phyloP scores from a whole-genome alignment of 2,888 invertebrate species.

The Pammene aurita region DNA sequence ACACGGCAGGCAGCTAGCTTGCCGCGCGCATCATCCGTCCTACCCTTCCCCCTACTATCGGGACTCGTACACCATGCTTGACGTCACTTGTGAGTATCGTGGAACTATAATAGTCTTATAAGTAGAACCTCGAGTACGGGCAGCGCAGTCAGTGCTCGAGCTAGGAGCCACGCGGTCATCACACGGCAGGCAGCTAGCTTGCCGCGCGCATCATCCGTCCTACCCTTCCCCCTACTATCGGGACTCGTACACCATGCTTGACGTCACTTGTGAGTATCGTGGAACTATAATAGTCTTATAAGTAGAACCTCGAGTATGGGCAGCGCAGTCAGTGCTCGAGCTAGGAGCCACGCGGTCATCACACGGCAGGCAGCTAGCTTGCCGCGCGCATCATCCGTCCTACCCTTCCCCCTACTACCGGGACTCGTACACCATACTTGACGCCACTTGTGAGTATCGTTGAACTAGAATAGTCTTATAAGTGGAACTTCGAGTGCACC shows the following conservation, averaged over 20 bases:
- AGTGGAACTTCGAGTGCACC: slow-evolving; percentile 89
- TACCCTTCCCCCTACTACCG: slow-evolving; percentile 85
- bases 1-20: slow-evolving; percentile 90
- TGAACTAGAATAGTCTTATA: background rate
- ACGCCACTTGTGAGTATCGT: slow-evolving; percentile 91
- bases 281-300: background rate
- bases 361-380: slow-evolving; percentile 90
- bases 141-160: slow-evolving; percentile 91
- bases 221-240: slow-evolving; percentile 85
- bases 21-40: slow-evolving; percentile 93
- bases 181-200: slow-evolving; percentile 90
- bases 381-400: slow-evolving; percentile 93
- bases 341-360: slow-evolving; percentile 90
- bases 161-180: slow-evolving; percentile 90
- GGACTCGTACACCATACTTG: slow-evolving; percentile 91
- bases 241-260: slow-evolving; percentile 91
- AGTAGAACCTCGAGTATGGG: slow-evolving; percentile 91
- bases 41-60: slow-evolving; percentile 85
- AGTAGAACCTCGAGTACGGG: slow-evolving; percentile 90
- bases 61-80: slow-evolving; percentile 91
- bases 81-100: slow-evolving; percentile 91
- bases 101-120: background rate
- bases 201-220: slow-evolving; percentile 93
- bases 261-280: slow-evolving; percentile 91
- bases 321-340: slow-evolving; percentile 91